These are phyloP conservation scores for Climacteris rufus DNA, from an alignment of 2,113 vertebrate species.

Conservation along the genomic window DNA sequence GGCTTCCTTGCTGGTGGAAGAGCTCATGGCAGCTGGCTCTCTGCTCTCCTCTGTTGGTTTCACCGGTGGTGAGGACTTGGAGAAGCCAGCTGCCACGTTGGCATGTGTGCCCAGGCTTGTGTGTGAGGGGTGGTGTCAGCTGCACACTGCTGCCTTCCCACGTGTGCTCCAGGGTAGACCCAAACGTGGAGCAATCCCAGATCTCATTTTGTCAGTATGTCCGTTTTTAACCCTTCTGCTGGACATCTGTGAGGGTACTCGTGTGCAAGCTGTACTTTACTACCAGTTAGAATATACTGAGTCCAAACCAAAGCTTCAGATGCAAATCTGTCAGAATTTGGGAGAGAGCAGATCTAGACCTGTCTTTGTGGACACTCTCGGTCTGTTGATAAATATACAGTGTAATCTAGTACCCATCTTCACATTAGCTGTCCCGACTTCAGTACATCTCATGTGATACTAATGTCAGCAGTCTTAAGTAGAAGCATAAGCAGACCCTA, in stretches of 20 bases:
- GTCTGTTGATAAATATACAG: background rate
- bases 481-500: background rate
- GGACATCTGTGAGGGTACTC: background rate
- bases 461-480: background rate
- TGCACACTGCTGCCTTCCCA: background rate
- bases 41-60: background rate
- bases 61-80: background rate
- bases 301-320: background rate
- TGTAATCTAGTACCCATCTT: background rate
- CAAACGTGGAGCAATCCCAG: background rate
- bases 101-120: background rate
- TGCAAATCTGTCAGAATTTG: background rate
- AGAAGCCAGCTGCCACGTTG: background rate
- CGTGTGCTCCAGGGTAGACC: background rate
- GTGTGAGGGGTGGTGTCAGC: accelerated
- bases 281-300: background rate
- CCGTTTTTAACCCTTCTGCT: background rate
- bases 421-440: background rate
- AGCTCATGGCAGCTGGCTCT: background rate
- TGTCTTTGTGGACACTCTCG: background rate
- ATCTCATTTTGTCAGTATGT: background rate
- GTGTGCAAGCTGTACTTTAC: background rate
- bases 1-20: background rate
- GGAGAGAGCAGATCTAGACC: background rate
- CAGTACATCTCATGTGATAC: background rate